Percentiles rank a stretch among this genome's conserved stretches.
Conservation (phyloP, 64 coral and sea anemone genomes). For the Platygyra sinensis region DNA sequence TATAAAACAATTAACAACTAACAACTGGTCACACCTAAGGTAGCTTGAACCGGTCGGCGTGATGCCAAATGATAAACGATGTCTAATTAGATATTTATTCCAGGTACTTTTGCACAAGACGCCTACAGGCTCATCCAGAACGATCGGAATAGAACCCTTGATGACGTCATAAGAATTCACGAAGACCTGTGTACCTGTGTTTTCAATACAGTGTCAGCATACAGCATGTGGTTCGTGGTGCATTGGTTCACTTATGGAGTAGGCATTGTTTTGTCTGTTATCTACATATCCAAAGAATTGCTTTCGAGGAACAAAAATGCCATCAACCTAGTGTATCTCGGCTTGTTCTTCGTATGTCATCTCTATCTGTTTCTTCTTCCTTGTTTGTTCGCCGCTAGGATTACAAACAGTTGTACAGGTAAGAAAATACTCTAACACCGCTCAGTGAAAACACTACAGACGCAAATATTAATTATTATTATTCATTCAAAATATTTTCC, state of each 20-base stretch:
- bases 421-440: background rate
- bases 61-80: background rate
- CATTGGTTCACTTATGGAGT: constrained; percentile 23
- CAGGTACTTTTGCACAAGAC: constrained; percentile 23
- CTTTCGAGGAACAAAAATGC: background rate
- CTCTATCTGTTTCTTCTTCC: constrained; percentile 32
- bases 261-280: background rate
- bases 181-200: constrained; percentile 4
- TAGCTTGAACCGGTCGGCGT: background rate
- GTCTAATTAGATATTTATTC: background rate
- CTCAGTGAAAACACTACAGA: background rate
- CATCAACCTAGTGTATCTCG: background rate
- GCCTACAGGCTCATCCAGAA: background rate
- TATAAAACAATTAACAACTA: background rate
- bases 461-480: background rate
- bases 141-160: background rate
- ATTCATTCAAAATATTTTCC: no score
- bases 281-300: constrained; percentile 19
- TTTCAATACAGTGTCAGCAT: constrained; percentile 35
- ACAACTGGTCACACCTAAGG: background rate
- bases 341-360: background rate
- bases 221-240: constrained; percentile 31
- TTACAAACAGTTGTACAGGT: constrained; percentile 21
- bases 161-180: constrained; percentile 20
- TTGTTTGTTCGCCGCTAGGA: constrained; percentile 17